Evolutionary conservation across 2,888 invertebrate species (phyloP).

Genomic region (Mesorhabditis sp.): DNA sequence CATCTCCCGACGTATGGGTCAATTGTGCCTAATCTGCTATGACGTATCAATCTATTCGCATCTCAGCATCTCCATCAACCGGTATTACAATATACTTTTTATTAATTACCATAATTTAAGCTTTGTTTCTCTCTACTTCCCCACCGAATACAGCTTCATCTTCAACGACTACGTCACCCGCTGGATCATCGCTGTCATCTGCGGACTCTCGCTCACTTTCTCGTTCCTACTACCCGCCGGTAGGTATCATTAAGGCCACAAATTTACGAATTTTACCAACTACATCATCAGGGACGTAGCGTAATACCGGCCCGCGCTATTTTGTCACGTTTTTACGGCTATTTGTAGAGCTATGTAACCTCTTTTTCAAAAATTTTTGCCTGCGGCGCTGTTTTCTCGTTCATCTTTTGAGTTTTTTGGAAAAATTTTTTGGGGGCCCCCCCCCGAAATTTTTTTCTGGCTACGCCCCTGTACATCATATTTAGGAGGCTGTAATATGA

Average conservation of each 20-base stretch:
- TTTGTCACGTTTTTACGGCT: too few relatives aligned
- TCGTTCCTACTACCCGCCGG: conserved; percentile 26
- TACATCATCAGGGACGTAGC: too few relatives aligned
- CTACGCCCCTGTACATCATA: not conserved
- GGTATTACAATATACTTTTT: conserved; percentile 14
- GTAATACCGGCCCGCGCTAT: too few relatives aligned
- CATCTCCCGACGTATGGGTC: conserved; percentile 27
- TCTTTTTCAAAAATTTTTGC: too few relatives aligned
- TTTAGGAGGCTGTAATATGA: conserved; percentile 32
- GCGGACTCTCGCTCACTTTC: conserved; percentile 20
- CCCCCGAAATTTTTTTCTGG: too few relatives aligned
- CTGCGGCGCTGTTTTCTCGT: too few relatives aligned
- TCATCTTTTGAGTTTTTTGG: too few relatives aligned
- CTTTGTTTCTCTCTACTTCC: conserved; percentile 40
- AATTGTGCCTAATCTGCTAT: conserved; percentile 38
- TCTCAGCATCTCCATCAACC: conserved; percentile 34
- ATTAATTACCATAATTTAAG: conserved; percentile 16
- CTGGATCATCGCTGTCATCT: conserved; percentile 21
- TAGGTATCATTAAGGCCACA: conserved; percentile 9
- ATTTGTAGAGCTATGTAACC: too few relatives aligned
- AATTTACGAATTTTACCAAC: too few relatives aligned
- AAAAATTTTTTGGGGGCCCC: too few relatives aligned
- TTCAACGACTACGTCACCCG: conserved; percentile 36
- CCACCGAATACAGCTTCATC: conserved; percentile 30
- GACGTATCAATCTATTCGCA: conserved; percentile 40